Percentiles rank a stretch among this genome's conserved stretches.
Evolutionary conservation across 1,140 invertebrate genomes (phyloP).

Genomic region (Atopsyche davidsoni): DNA sequence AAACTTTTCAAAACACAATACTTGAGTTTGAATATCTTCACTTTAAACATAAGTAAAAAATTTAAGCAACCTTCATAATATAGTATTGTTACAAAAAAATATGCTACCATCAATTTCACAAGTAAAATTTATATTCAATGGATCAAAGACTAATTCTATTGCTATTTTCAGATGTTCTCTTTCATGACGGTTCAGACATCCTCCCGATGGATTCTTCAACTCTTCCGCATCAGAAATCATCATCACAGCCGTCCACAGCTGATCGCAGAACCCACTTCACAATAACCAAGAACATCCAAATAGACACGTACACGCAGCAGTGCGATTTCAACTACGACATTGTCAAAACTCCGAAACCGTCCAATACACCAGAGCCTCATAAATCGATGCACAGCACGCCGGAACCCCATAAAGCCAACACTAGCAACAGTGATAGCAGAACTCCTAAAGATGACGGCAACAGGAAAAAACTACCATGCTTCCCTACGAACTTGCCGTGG

Average conservation of each 20-base stretch:
- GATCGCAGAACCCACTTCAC: conserved; percentile 19
- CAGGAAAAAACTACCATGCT: conserved; percentile 10
- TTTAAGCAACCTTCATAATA: no score
- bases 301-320: conserved; percentile 17
- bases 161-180: conserved; percentile 14
- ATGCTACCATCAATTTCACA: no score
- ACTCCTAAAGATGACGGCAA: conserved; percentile 5
- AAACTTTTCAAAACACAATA: no score
- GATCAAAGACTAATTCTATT: conserved; percentile 10
- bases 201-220: conserved; percentile 12
- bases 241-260: conserved; percentile 4
- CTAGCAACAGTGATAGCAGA: neutral
- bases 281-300: conserved; percentile 20
- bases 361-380: neutral
- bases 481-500: conserved; percentile 20
- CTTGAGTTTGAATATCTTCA: no score
- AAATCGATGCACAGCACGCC: no score
- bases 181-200: conserved; percentile 5
- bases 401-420: conserved; percentile 3
- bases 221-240: conserved; percentile 10
- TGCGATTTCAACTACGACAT: conserved; percentile 12
- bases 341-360: conserved; percentile 10
- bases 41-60: no score
- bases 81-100: no score
- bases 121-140: no score